Base-by-base conservation (phyloP, 2,797 vertebrate species). In the Chelmon rostratus region DNA sequence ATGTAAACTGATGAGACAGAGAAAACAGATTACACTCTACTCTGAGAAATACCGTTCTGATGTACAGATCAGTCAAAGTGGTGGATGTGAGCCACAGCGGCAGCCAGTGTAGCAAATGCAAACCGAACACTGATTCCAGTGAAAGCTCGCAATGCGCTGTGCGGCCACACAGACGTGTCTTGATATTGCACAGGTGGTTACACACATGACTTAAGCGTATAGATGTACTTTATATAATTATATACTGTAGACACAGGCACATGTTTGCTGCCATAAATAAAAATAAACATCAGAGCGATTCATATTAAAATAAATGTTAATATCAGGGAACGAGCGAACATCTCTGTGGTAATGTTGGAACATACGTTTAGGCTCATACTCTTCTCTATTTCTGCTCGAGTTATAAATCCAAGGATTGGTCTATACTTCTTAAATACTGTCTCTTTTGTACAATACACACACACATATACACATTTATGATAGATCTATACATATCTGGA, bases 361-460 rank as follows among this genome's bases (percentile, higher is more conserved):
- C 66, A 72, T 68, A 73, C 42, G 1, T 62, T 52, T 58, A 31
- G 53, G 81, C 80, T 82, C 71, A 33, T 77, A 70, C 61, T 68
- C 72, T 74, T 83, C 52, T 75, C n/a, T n/a, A 35, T 73, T 79
- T 68, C 71, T 68, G 76, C 53, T 75, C 1, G 6, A 84, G 73
- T 79, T 73, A 89, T 33, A 66, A 79, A 80, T 70, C 75, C 59
- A n/a, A n/a, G n/a, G n/a, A 68, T 72, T 69, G 63, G 75, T 89
- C 73, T 84, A 88, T 69, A 85, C 86, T 72, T 89, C 67, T 85
- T 93, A 92, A 92, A 94, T 90, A 93, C 78, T 63, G 84, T 89
- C 84, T 92, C 86, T 90, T 92, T 91, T 90, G 63, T 93, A 94
- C 89, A 93, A 94, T 86, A 92, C 78, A 85, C 82, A 84, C 86